These are phyloP conservation scores for Botia kubotai DNA, from an alignment of 2,797 vertebrate genomes.

Conservation along the genomic window DNA sequence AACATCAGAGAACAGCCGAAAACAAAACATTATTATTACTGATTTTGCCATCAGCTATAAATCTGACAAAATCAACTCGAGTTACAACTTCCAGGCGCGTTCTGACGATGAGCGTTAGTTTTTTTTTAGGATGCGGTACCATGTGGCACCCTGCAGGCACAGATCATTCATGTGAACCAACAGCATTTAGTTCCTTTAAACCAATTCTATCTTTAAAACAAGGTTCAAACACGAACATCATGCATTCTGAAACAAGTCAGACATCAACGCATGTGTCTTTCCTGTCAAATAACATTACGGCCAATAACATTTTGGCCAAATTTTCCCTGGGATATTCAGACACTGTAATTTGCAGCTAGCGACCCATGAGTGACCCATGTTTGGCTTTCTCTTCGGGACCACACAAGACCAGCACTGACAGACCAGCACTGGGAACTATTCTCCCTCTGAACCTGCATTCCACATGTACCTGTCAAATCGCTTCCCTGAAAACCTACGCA, in stretches of 20 bases:
- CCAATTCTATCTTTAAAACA: conserved; percentile 44
- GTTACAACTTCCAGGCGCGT: conserved; percentile 12
- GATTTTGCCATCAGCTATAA: conserved; percentile 15
- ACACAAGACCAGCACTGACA: conserved; percentile 36
- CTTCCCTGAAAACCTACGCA: conserved; percentile 58
- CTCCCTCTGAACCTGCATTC: conserved; percentile 17
- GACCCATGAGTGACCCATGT: conserved; percentile 52
- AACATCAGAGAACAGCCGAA: background rate
- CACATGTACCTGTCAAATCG: conserved; percentile 47
- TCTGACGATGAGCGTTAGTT: conserved; percentile 23
- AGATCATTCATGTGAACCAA: conserved; percentile 33
- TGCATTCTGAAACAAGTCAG: background rate
- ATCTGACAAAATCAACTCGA: conserved; percentile 30
- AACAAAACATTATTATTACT: conserved; percentile 9
- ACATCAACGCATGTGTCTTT: conserved; percentile 44
- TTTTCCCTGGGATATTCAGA: conserved; percentile 44
- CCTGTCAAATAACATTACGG: conserved; percentile 40
- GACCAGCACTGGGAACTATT: conserved; percentile 23
- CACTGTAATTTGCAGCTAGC: conserved; percentile 53
- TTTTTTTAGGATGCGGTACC: background rate
- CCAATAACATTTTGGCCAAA: conserved; percentile 25
- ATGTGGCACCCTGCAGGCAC: conserved; percentile 28
- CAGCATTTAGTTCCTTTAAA: conserved; percentile 23
- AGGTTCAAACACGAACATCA: conserved; percentile 14
- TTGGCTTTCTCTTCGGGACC: conserved; percentile 52